Base-by-base conservation (phyloP, 2,797 vertebrate species). In the Decapterus maruadsi region DNA sequence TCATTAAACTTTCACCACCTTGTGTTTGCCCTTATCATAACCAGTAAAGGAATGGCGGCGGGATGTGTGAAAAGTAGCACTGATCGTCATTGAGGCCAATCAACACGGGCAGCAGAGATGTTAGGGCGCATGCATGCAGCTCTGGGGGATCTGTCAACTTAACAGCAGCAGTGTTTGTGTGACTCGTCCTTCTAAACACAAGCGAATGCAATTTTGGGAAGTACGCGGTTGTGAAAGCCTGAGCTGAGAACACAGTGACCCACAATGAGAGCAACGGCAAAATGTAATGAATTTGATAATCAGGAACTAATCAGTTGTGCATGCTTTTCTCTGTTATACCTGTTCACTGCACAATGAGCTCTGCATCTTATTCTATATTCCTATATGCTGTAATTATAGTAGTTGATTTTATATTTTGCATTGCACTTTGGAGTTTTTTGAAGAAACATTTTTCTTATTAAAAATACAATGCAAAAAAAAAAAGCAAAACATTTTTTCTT, bases 61-160 rank as follows among this genome's bases (percentile, higher is more conserved):
- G 63, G 57, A 87, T 42, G 85, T 86, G 90, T 91, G 69, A 91
- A 85, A 91, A 74, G 65, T 22, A 55, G 82, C 90, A 65, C 82
- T 0, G 40, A n/a, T 80, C 72, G 77, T 87, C 76, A 71, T 36
- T 58, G 78, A 78, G 59, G 71, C 56, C 77, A 57, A 87, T 84
- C 43, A 43, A 75, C 68, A 60, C 34, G 3, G 14, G 42, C 62
- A 70, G 72, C 56, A 59, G 55, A 62, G 62, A 16, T 43, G 42
- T 6, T 6, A 8, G 17, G 31, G 3, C 17, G 31, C 51, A 40
- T 40, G 38, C 38, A 5, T 34, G 4, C 10, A 5, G 31, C 42
- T 5, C 2, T 16, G 1, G 11, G 29, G 4, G 70, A 26, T n/a
- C 36, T 19, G 38, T 36, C 55, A 55, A 1, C 53, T 54, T 31